Evolutionary conservation across 2,888 invertebrate species (phyloP), one percentile per base, ranked within the genome.

Genomic region (Acronicta aceris): DNA sequence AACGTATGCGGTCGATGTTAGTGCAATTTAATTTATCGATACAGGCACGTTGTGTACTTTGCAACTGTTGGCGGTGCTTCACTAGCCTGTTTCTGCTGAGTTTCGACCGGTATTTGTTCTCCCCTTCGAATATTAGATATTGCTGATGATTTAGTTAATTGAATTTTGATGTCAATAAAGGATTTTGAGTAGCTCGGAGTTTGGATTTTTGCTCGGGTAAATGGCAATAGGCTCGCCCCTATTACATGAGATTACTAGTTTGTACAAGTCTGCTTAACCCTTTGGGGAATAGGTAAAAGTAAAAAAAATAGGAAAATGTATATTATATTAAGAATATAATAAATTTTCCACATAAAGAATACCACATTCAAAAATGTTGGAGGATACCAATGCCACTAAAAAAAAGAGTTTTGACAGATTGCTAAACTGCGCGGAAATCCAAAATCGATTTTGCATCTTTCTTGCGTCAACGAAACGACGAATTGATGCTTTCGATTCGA

Each of bases 1-100:
- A 89, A 84, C 60, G 59, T 58, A 36, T 47, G 55, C 59, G 77
- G 74, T 76, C 68, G 83, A 71, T 66, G 85, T 81, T 79, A 81
- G 81, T 83, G 83, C 90, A 91, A 92, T 93, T 92, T 88, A 91
- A 90, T 90, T 90, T 90, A 90, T 88, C 86, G 84, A 83, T 82
- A 76, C 69, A 55, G 48, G 40, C 61, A 55, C 54, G 70, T 74
- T 83, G 84, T 82, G 71, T 81, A 62, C 58, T 73, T 62, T 68
- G 78, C 70, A 63, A 59, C 64, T 54, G 65, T 51, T 51, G 49
- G 54, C n/a, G n/a, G 63, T 61, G 61, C 65, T 62, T 42, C 55
- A 56, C 65, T 57, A 54, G 50, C 46, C 57, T 43, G 58, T 58
- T 71, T 61, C 71, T 78, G 63, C 59, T 63, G 71, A 74, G 78